Base-by-base conservation (phyloP, 92 coral and sea anemone genomes). In the Actinostola sp. region DNA sequence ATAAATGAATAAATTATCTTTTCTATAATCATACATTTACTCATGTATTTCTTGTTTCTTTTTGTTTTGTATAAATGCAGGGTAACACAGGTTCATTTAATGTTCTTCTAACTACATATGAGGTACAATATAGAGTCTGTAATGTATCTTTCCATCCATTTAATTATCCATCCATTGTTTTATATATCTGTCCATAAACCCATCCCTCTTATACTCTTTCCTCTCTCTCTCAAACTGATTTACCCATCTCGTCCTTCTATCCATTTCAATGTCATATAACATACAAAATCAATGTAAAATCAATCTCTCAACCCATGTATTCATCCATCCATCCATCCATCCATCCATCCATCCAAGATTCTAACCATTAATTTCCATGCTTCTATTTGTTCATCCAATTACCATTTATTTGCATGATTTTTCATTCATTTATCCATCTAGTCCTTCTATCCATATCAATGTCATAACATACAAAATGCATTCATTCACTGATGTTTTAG, bases 61-160 rank as follows among this genome's bases (percentile, higher is more conserved):
- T 38, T 63, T 23, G 17, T 57, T 57, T 2, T n/a, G 4, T 25
- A 6, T 66, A n/a, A n/a, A n/a, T 77, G 29, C 48, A 78, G 89
- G 33, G 38, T 57, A 12, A 41, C 39, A 24, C 55, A 1, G 16
- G 72, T 25, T 73, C 80, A 27, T 78, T 82, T 32, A 52, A 73
- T 66, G 89, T 92, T 42, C 46, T 92, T 20, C 81, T 92, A 25
- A 92, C 97, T 33, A 88, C 94, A 1, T 92, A 89, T 70, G 97
- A 92, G 94, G 97, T 91, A 76, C 24, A 10, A 55, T 55, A 8
- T 10, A 20, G 10, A 20, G 23, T 19, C 62, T 10, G 62, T 20
- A n/a, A n/a, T 48, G 13, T 23, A 3, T 48, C 54, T 23, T 48
- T 48, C 54, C 16, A 3, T 14, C 54, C 54, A 6, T 7, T 39